A percentile compares a stretch with the other conserved stretches of the same genome.
Evolutionary conservation across 2,113 vertebrate genomes (phyloP).

Genomic region (Pantherophis guttatus): DNA sequence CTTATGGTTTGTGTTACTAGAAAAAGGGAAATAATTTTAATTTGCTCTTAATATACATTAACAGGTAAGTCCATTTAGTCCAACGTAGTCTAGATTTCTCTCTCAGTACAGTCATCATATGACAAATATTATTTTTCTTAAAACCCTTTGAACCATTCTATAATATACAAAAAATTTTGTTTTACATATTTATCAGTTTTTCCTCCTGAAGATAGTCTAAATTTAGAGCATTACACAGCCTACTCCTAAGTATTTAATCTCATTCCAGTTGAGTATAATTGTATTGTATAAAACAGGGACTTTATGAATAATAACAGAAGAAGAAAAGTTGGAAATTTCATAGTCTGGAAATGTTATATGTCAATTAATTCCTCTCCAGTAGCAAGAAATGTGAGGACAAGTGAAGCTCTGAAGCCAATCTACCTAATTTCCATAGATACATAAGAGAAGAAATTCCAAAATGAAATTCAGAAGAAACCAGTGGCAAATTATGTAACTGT

Average conservation of each 20-base stretch:
- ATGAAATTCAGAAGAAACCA: not conserved
- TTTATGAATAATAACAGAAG: constrained; percentile 27
- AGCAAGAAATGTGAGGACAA: constrained; percentile 17
- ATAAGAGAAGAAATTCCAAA: not conserved
- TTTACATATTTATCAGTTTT: constrained; percentile 44
- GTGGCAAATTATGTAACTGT: not conserved
- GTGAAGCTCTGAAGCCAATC: not conserved
- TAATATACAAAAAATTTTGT: constrained; percentile 41
- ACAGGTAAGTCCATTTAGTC: constrained; percentile 39
- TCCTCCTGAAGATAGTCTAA: constrained; percentile 19
- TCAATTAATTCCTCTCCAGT: constrained; percentile 22
- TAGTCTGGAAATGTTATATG: constrained; percentile 24
- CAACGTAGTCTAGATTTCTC: constrained; percentile 60
- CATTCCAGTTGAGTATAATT: constrained; percentile 14
- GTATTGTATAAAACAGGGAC: constrained; percentile 15
- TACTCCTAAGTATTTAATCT: constrained; percentile 44
- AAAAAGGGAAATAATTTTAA: constrained; percentile 28
- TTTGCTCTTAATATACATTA: constrained; percentile 31
- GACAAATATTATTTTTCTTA: constrained; percentile 18
- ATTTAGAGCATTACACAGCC: constrained; percentile 26
- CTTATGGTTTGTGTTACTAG: constrained; percentile 1
- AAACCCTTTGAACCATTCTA: not conserved
- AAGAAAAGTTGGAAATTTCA: not conserved
- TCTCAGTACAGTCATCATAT: constrained; percentile 45
- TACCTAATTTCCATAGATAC: not conserved